A percentile compares a stretch with the other conserved stretches of the same genome.
Evolutionary conservation across 2,797 vertebrate species (phyloP).

Genomic region (Sylvilagus floridanus): DNA sequence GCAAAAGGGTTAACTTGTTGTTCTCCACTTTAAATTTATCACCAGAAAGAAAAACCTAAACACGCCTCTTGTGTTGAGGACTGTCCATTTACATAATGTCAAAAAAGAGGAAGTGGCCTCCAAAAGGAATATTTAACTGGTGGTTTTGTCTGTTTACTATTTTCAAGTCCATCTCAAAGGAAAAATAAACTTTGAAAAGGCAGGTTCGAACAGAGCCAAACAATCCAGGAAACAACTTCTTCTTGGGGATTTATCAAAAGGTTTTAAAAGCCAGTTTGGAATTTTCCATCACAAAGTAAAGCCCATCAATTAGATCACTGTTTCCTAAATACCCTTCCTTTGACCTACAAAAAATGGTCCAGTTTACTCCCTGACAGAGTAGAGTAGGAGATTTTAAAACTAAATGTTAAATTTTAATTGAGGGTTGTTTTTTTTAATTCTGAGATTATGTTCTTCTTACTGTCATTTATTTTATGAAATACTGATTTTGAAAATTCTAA

Average conservation of each 20-base stretch:
- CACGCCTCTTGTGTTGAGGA: not conserved
- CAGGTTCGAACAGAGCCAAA: not conserved
- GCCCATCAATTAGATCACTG: not conserved
- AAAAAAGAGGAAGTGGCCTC: not conserved
- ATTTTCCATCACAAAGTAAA: slow-evolving; percentile 56
- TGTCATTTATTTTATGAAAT: slow-evolving; percentile 26
- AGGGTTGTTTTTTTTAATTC: not conserved
- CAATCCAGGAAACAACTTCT: not conserved
- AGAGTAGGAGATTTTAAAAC: not conserved
- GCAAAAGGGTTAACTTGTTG: not conserved
- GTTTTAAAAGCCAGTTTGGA: not conserved
- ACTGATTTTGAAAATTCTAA: not conserved
- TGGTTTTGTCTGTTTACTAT: not conserved
- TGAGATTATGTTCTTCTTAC: not conserved
- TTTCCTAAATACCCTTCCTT: not conserved
- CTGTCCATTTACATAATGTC: not conserved
- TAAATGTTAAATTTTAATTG: not conserved
- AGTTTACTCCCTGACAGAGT: not conserved
- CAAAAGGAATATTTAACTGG: not conserved
- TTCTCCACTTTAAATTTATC: not conserved
- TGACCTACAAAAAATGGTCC: not conserved
- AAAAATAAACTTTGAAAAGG: not conserved
- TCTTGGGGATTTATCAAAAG: not conserved
- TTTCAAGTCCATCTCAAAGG: not conserved
- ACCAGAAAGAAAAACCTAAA: not conserved